Evolutionary conservation across 2,113 vertebrate species (phyloP), one percentile per base, ranked within the genome.

Genomic region (Nannospalax galili): DNA sequence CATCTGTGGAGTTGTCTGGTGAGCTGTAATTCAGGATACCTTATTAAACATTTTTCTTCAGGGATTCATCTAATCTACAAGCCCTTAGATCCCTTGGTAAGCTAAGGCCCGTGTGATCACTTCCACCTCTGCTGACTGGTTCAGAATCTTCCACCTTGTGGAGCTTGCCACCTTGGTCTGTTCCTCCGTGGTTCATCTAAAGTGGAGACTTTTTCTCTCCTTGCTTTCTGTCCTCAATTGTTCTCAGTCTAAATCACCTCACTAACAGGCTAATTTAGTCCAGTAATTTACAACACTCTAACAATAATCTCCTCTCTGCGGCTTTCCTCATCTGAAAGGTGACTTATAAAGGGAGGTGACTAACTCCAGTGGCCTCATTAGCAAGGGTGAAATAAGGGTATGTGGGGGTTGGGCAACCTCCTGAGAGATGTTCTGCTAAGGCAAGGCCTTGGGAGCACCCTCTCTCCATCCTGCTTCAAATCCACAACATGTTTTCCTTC

Each of bases 221-320:
- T 87, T 79, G 65, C 82, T 81, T 84, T 88, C 65, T 92, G 73
- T 84, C 32, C 35, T 80, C 94, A 88, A 40, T 90, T 93, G 40
- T 69, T 60, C 42, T 67, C 37, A 45, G 15, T 52, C 73, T 89
- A 84, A 56, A 84, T 60, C 77, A 60, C 45, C 48, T 37, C 30
- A 65, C 45, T 42, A 45, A 67, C 17, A 73, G 64, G 45, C 19
- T 28, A 42, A 80, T 52, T 91, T 82, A 82, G 79, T 79, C 73
- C 14, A 37, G 8, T 30, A 40, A 17, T 78, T 94, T 85, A 72
- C 86, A 48, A 78, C 24, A 10, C 92, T 80, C 77, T 94, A 74
- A 45, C 42, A 28, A 37, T 91, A 70, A 96, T 82, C 60, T 95
- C 60, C 64, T 86, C 60, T 93, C 85, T 80, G 56, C 24, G 48